Evolutionary conservation across 2,888 invertebrate species (phyloP).

Genomic region (Notocelia uddmanniana): DNA sequence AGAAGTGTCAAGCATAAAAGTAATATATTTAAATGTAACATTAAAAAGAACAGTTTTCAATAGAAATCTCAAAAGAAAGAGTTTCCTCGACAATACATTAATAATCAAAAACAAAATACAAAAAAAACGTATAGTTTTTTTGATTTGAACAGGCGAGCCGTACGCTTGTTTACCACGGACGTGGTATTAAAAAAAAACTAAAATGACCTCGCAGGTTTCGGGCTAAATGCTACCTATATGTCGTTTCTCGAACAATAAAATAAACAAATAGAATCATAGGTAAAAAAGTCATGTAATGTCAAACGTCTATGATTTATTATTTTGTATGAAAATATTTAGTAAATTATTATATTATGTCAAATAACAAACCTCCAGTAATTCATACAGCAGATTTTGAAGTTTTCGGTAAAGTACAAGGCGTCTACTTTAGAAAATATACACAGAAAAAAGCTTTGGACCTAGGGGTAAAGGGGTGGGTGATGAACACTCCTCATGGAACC

Average conservation of each 20-base stretch:
- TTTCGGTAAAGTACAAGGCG: constrained; percentile 87
- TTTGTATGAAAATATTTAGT: constrained; percentile 10
- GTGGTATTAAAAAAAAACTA: too few species aligned
- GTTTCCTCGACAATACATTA: too few species aligned
- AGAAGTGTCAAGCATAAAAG: too few species aligned
- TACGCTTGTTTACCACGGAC: too few species aligned
- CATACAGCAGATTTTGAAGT: constrained; percentile 84
- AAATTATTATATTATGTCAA: constrained; percentile 53
- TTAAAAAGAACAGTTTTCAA: too few species aligned
- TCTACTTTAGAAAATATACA: constrained; percentile 87
- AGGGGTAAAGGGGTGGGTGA: constrained; percentile 90
- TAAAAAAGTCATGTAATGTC: not conserved
- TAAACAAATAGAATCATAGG: not conserved
- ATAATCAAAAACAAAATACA: too few species aligned
- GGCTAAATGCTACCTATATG: not conserved
- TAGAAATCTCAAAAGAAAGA: too few species aligned
- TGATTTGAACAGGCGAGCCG: too few species aligned
- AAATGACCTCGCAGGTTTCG: too few species aligned
- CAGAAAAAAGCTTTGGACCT: constrained; percentile 87
- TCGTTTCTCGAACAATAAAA: not conserved
- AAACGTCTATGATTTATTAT: not conserved
- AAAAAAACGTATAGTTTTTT: too few species aligned
- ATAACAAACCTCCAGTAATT: constrained; percentile 59
- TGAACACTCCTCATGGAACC: constrained; percentile 89
- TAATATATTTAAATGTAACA: too few species aligned